Conservation (phyloP, 2,888 invertebrate genomes). For the Sarcophaga caerulescens region DNA sequence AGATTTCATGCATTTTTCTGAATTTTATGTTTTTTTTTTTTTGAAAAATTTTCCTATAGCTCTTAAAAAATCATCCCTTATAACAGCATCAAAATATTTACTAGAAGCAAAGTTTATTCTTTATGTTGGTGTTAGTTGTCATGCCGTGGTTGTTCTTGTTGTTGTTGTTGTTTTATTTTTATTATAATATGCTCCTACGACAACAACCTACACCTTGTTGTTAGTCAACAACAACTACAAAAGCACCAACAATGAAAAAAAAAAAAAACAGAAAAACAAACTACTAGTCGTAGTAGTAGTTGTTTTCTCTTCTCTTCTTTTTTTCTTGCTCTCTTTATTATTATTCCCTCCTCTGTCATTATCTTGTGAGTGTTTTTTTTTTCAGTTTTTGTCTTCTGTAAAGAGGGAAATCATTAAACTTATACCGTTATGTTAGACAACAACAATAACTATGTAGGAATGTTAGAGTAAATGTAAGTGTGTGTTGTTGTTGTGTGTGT, state of each 20-base stretch:
- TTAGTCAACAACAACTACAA: conserved; percentile 13
- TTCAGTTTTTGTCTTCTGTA: conserved; percentile 28
- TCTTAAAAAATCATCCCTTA: too few species aligned
- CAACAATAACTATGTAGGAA: conserved; percentile 1
- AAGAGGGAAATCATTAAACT: conserved; percentile 66
- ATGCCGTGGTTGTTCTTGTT: conserved; percentile 23
- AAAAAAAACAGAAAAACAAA: conserved; percentile 1
- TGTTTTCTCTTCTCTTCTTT: conserved; percentile 15
- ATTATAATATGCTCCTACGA: conserved; percentile 38
- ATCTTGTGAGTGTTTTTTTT: conserved; percentile 38
- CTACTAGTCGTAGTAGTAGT: conserved; percentile 10
- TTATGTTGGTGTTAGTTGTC: conserved; percentile 25
- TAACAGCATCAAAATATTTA: conserved; percentile 73
- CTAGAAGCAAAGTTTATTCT: conserved; percentile 73
- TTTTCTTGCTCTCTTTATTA: conserved; percentile 7
- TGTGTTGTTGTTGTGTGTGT: conserved; percentile 11
- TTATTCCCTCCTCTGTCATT: conserved; percentile 61
- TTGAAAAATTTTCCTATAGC: too few species aligned
- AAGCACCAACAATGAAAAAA: conserved; percentile 16
- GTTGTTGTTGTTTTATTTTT: neutral
- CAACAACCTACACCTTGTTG: conserved; percentile 1
- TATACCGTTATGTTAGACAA: conserved; percentile 49
- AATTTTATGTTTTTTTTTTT: too few species aligned
- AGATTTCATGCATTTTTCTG: too few species aligned
- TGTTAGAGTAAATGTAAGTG: neutral